A percentile compares a stretch with the other conserved stretches of the same genome.
phyloP scores from a whole-genome alignment of 1,140 invertebrate genomes.

The Ips nitidus region DNA sequence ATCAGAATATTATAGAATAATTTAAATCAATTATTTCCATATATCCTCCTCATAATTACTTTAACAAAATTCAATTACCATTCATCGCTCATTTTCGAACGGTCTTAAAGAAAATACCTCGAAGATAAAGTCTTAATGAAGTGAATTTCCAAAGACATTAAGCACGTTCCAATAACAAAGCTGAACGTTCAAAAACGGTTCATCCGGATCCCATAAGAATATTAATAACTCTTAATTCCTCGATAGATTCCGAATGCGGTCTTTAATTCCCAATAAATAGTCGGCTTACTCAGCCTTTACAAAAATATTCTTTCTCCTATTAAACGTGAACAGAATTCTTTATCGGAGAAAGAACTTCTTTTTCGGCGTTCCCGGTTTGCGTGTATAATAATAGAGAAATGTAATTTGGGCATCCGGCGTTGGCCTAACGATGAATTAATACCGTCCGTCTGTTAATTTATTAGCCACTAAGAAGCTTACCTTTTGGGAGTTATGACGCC shows the following conservation, averaged over 20 bases:
- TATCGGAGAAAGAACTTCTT: constrained; percentile 8
- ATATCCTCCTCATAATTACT: no score
- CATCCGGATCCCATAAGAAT: constrained; percentile 18
- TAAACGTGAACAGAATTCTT: constrained; percentile 28
- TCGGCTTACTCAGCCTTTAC: constrained; percentile 16
- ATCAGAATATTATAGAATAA: no score
- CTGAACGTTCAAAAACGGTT: background rate
- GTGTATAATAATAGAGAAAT: constrained; percentile 19
- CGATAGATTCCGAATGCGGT: constrained; percentile 13
- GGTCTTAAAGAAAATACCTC: no score
- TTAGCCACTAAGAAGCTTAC: constrained; percentile 28
- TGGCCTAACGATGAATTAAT: constrained; percentile 31
- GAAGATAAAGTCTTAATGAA: no score
- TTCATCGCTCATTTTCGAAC: no score
- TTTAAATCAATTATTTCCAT: no score
- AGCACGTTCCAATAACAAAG: no score
- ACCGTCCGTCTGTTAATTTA: constrained; percentile 17
- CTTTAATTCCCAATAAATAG: constrained; percentile 32
- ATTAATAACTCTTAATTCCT: constrained; percentile 27
- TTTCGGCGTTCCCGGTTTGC: constrained; percentile 22
- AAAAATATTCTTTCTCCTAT: constrained; percentile 30
- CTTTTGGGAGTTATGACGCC: constrained; percentile 12
- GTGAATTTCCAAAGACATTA: no score
- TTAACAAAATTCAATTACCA: no score
- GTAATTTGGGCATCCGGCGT: constrained; percentile 27